A percentile compares a stretch with the other conserved stretches of the same genome.
These are phyloP conservation scores for Sphaerophoria taeniata DNA, from an alignment of 2,888 invertebrate genomes.

Conservation along the genomic window DNA sequence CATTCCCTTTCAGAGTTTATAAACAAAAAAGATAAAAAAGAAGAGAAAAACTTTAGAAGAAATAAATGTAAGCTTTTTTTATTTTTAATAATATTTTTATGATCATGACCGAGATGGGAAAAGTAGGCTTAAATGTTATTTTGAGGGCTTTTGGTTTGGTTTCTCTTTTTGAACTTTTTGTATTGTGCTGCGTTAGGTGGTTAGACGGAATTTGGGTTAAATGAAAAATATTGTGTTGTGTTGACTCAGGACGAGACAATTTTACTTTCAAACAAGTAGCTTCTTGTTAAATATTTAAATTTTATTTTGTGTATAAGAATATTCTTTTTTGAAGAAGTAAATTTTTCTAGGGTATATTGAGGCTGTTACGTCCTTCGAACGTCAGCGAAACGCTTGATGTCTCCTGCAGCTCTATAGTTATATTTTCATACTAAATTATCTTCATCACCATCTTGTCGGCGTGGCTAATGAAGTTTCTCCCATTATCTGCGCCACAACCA, in stretches of 20 bases:
- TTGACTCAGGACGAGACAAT: conserved; percentile 12
- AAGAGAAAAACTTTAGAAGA: neutral
- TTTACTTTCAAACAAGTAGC: neutral
- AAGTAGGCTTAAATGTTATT: conserved; percentile 26
- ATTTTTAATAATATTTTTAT: conserved; percentile 52
- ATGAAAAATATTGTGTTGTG: conserved; percentile 5
- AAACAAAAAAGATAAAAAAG: neutral
- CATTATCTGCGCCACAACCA: no score
- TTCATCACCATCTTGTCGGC: no score
- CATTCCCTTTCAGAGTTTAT: neutral
- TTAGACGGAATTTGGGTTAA: neutral
- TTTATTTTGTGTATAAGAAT: neutral
- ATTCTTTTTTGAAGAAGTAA: no score
- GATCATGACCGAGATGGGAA: conserved; percentile 21
- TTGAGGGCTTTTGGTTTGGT: neutral
- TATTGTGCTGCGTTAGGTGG: neutral
- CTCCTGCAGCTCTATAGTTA: no score
- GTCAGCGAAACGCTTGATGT: no score
- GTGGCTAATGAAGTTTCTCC: no score
- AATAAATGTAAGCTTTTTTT: conserved; percentile 30
- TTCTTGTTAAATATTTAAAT: conserved; percentile 9
- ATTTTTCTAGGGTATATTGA: no score
- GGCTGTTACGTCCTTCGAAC: no score
- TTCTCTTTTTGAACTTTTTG: neutral
- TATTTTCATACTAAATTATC: no score